These are phyloP conservation scores for Lepidocyrtinus sp. DNA, from an alignment of 2,888 invertebrate species.

Conservation along the genomic window DNA sequence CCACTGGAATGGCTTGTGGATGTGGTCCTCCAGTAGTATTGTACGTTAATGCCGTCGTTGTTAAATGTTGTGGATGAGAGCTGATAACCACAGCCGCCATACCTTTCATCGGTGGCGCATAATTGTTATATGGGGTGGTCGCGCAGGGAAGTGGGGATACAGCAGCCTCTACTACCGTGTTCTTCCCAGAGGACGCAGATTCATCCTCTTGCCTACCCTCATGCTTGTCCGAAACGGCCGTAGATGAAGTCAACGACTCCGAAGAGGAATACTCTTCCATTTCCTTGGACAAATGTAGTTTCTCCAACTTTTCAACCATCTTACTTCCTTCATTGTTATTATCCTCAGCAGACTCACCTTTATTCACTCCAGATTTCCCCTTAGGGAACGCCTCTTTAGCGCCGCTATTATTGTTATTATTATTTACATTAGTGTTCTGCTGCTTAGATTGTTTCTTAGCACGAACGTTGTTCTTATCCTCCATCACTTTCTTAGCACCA, in stretches of 20 bases:
- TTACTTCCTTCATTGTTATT: constrained; percentile 39
- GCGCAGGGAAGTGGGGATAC: not conserved
- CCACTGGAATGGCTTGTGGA: constrained; percentile 34
- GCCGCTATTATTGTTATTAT: constrained; percentile 26
- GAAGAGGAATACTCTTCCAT: constrained; percentile 44
- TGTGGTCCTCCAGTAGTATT: constrained; percentile 32
- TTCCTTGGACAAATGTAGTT: constrained; percentile 40
- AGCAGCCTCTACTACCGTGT: not conserved
- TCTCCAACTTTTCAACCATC: constrained; percentile 35
- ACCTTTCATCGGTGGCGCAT: constrained; percentile 14
- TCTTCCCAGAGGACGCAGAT: not conserved
- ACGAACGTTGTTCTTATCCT: constrained; percentile 4
- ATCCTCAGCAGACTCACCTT: constrained; percentile 22
- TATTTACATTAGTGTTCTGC: constrained; percentile 12
- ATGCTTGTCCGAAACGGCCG: not conserved
- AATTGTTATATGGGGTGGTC: not conserved
- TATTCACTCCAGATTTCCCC: not conserved
- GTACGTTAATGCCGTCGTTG: constrained; percentile 36
- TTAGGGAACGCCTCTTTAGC: not conserved
- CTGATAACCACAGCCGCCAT: constrained; percentile 35
- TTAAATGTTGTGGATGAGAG: constrained; percentile 43
- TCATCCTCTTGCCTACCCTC: not conserved
- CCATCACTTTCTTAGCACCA: constrained; percentile 4
- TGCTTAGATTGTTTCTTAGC: constrained; percentile 28
- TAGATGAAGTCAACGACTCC: constrained; percentile 33